Evolutionary conservation across 2,113 vertebrate species (phyloP).

Genomic region (Nanorana parkeri): DNA sequence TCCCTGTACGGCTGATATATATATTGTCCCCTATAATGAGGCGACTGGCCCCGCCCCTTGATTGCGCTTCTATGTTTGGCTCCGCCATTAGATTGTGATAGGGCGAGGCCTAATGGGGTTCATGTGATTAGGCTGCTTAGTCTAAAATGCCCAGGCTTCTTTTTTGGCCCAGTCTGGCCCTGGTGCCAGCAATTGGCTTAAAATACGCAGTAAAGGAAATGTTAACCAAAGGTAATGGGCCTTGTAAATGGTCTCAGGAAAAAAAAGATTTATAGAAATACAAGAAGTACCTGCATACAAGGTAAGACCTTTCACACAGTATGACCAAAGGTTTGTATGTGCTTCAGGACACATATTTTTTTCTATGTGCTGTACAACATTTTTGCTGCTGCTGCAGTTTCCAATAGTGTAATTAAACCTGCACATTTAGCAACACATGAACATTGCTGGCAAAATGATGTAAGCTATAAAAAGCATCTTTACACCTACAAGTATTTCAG

Average conservation of each 20-base stretch:
- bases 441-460: slow-evolving; percentile 5
- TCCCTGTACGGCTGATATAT: too few relatives aligned
- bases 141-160: too few relatives aligned
- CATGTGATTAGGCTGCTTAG: too few relatives aligned
- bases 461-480: neutral
- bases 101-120: too few relatives aligned
- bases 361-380: neutral
- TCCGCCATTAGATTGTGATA: too few relatives aligned
- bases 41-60: too few relatives aligned
- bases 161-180: too few relatives aligned
- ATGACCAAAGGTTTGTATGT: neutral
- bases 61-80: too few relatives aligned
- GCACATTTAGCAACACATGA: neutral
- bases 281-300: neutral
- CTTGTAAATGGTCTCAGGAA: neutral
- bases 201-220: neutral
- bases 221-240: neutral
- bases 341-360: neutral
- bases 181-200: too few relatives aligned
- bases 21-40: too few relatives aligned
- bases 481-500: neutral
- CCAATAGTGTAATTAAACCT: neutral
- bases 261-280: slow-evolving; percentile 1
- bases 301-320: neutral
- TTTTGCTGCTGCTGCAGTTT: slow-evolving; percentile 14